Evolutionary conservation across 2,797 vertebrate genomes (phyloP).

Genomic region (Rousettus madagascariensis): DNA sequence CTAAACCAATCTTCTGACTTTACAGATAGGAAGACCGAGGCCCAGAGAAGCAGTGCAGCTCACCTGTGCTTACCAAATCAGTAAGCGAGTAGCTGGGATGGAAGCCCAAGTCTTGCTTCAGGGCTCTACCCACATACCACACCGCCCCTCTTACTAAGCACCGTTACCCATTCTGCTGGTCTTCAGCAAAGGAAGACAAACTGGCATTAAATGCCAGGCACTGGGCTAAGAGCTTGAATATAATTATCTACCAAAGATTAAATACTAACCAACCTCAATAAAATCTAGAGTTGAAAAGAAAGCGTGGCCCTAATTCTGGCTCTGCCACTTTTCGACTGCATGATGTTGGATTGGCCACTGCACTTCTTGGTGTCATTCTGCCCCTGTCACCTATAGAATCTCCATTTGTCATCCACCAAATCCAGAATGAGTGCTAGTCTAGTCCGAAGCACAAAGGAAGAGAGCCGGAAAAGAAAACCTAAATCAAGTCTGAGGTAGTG

Average conservation of each 20-base stretch:
- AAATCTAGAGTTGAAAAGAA: neutral
- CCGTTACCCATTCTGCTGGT: neutral
- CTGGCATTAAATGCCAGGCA: neutral
- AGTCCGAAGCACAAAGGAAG: neutral
- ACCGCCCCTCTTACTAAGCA: neutral
- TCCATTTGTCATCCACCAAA: neutral
- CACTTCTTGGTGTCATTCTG: neutral
- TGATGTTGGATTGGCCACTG: neutral
- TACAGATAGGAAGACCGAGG: neutral
- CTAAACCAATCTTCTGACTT: neutral
- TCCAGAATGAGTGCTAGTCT: neutral
- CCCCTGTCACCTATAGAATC: neutral
- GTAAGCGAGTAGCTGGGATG: neutral
- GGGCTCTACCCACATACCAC: accelerated
- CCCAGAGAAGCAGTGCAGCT: neutral
- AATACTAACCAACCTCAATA: neutral
- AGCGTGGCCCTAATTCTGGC: neutral
- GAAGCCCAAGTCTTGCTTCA: neutral
- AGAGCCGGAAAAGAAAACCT: neutral
- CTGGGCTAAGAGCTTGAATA: neutral
- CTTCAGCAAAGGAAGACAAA: neutral
- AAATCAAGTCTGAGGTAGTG: too few relatives aligned
- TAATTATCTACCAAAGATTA: neutral
- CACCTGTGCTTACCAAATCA: neutral
- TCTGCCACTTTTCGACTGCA: neutral